These are phyloP conservation scores for Cordylochernes scorpioides DNA, from an alignment of 2,888 invertebrate species.

Conservation along the genomic window DNA sequence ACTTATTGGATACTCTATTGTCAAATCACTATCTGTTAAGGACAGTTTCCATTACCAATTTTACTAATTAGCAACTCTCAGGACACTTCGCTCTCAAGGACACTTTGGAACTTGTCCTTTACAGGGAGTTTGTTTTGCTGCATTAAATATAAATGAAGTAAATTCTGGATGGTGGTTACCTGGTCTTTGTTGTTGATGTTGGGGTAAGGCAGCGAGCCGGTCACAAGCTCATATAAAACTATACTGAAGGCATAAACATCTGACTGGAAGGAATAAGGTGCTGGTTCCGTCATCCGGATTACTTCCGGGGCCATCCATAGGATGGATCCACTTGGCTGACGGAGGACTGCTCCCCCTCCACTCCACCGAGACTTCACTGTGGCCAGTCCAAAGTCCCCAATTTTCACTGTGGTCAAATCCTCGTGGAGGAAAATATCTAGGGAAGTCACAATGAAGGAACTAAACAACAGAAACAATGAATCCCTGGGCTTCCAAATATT, in stretches of 20 bases:
- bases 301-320: constrained; percentile 99
- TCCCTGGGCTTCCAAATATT: too few species aligned
- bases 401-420: constrained; percentile 92
- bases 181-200: constrained; percentile 80
- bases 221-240: constrained; percentile 77
- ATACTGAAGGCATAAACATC: constrained; percentile 98
- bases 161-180: too few species aligned
- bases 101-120: too few species aligned
- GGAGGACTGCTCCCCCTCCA: constrained; percentile 67
- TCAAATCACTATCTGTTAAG: too few species aligned
- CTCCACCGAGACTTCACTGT: constrained; percentile 94
- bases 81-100: too few species aligned
- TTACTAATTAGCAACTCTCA: too few species aligned
- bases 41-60: too few species aligned
- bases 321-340: constrained; percentile 51
- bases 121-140: too few species aligned
- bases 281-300: constrained; percentile 83
- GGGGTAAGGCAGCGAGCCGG: constrained; percentile 68
- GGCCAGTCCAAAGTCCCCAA: constrained; percentile 87
- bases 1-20: too few species aligned
- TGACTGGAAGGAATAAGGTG: constrained; percentile 91
- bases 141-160: constrained; percentile 6
- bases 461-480: too few species aligned
- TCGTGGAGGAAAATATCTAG: constrained; percentile 80
- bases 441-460: too few species aligned